A percentile compares a stretch with the other conserved stretches of the same genome.
Conservation (phyloP, 2,113 vertebrate species). For the Butorides virescens region DNA sequence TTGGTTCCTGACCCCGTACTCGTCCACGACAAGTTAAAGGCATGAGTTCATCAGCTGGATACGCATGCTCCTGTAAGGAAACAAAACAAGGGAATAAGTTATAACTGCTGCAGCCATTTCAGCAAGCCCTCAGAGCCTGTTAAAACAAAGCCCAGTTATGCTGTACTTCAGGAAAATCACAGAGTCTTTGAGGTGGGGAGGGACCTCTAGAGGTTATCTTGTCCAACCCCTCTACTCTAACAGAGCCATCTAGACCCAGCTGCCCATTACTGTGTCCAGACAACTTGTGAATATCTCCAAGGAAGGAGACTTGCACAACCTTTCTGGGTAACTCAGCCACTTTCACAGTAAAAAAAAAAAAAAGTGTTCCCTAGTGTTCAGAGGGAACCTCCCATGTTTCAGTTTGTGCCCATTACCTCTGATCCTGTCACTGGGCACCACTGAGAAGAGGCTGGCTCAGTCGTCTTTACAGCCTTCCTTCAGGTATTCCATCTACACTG, state of each 20-base stretch:
- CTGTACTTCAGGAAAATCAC: background rate
- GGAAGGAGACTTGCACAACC: background rate
- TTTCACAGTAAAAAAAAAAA: background rate
- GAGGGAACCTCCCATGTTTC: fast-evolving
- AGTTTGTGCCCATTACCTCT: background rate
- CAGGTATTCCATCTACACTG: background rate
- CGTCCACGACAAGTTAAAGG: conserved; percentile 95
- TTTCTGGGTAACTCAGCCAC: background rate
- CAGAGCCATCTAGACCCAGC: background rate
- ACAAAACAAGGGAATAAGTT: background rate
- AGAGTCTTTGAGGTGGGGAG: background rate
- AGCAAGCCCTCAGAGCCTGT: background rate
- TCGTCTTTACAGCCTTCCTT: background rate
- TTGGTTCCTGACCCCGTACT: conserved; percentile 94
- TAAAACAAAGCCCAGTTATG: background rate
- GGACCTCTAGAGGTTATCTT: background rate
- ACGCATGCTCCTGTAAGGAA: conserved; percentile 89
- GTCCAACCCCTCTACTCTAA: background rate
- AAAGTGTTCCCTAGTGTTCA: background rate
- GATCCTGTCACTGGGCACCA: background rate
- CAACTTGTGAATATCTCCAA: background rate
- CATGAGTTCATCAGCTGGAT: conserved; percentile 98
- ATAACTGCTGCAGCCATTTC: background rate
- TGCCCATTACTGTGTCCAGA: background rate
- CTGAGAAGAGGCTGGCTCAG: background rate